Percentiles rank a stretch among this genome's conserved stretches.
Evolutionary conservation across 2,113 vertebrate species (phyloP).

Genomic region (Falco punctatus): DNA sequence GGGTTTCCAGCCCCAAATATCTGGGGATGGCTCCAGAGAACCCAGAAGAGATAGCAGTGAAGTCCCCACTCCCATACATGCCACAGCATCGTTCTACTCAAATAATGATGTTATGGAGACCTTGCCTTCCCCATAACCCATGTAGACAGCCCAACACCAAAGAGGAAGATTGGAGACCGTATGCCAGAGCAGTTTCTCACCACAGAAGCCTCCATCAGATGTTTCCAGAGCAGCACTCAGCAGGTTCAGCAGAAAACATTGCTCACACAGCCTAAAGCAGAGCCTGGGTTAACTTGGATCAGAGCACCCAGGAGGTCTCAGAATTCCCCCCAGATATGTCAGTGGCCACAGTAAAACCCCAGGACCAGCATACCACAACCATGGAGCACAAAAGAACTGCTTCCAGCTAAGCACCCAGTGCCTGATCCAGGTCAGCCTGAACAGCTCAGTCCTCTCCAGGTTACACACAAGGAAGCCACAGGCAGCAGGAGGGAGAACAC

Average conservation of each 20-base stretch:
- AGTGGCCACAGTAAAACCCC: not conserved
- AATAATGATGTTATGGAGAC: fast-evolving
- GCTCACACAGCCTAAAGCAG: not conserved
- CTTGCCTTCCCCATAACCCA: not conserved
- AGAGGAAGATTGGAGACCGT: not conserved
- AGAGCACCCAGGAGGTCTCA: not conserved
- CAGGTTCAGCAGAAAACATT: not conserved
- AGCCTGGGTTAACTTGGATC: fast-evolving
- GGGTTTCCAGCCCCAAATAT: not conserved
- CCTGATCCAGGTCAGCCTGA: not conserved
- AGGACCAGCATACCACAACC: not conserved
- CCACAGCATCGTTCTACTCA: not conserved
- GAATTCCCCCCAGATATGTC: not conserved
- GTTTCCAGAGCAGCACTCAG: not conserved
- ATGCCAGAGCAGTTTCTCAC: not conserved
- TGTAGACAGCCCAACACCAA: not conserved
- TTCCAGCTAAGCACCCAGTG: fast-evolving
- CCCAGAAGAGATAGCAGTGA: not conserved
- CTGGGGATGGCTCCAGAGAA: not conserved
- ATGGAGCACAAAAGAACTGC: fast-evolving
- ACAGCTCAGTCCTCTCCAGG: not conserved
- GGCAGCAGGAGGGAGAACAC: not conserved
- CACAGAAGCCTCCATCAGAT: not conserved
- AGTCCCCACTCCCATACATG: not conserved
- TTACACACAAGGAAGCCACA: not conserved